Evolutionary conservation across 2,797 vertebrate genomes (phyloP).

Genomic region (Tinamus major): DNA sequence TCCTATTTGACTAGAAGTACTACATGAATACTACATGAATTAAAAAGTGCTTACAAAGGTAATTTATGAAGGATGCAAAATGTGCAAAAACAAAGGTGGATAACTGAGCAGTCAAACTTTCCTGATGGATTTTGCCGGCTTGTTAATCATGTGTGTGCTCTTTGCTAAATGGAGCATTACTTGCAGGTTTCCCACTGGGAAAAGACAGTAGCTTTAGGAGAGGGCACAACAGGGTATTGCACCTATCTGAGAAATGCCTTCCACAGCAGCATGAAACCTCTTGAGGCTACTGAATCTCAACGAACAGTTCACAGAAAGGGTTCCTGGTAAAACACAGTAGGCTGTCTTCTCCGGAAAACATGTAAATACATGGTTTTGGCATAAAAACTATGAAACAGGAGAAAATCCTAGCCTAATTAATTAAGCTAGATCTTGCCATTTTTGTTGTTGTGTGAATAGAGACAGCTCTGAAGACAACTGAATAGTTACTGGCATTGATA

Average conservation of each 20-base stretch:
- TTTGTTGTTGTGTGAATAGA: too few relatives aligned
- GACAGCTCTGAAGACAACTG: too few relatives aligned
- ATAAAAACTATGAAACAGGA: too few relatives aligned
- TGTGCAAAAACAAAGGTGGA: not conserved
- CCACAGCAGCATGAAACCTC: too few relatives aligned
- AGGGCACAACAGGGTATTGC: not conserved
- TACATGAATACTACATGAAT: not conserved
- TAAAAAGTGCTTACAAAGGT: not conserved
- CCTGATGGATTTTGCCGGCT: not conserved
- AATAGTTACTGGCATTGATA: too few relatives aligned
- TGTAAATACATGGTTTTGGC: too few relatives aligned
- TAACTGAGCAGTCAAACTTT: not conserved
- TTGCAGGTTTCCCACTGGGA: not conserved
- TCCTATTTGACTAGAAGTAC: not conserved
- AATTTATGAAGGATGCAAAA: not conserved
- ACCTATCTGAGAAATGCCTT: not conserved
- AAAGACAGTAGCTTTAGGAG: not conserved
- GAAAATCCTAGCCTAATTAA: too few relatives aligned
- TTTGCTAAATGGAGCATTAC: not conserved
- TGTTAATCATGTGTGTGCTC: not conserved
- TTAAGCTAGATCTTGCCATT: too few relatives aligned
- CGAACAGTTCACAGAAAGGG: too few relatives aligned
- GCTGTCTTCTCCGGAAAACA: too few relatives aligned
- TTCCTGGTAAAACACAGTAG: too few relatives aligned
- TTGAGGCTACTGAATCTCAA: too few relatives aligned